Percentiles rank a stretch among this genome's conserved stretches.
These are phyloP conservation scores for Anableps anableps DNA, from an alignment of 2,797 vertebrate species.

Conservation along the genomic window DNA sequence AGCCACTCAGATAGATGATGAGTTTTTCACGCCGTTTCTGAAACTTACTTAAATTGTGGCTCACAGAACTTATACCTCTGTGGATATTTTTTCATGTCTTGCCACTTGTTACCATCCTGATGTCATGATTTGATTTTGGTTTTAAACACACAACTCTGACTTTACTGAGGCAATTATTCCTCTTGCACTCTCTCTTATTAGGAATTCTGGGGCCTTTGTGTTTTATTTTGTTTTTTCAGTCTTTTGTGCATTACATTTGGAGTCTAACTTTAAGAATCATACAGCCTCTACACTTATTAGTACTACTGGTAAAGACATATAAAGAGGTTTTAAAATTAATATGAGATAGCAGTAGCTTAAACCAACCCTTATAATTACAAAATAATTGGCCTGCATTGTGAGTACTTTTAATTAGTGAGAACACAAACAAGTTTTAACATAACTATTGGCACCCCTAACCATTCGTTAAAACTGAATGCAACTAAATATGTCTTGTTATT, in stretches of 20 bases:
- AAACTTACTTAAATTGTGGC: too few species aligned
- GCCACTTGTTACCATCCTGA: too few species aligned
- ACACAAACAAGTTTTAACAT: neutral
- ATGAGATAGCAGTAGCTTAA: neutral
- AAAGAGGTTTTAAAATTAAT: neutral
- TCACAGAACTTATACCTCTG: too few species aligned
- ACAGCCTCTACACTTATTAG: neutral
- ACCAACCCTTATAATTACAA: neutral
- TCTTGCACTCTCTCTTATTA: too few species aligned
- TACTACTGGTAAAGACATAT: neutral
- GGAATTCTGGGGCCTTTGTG: too few species aligned
- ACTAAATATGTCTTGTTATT: neutral
- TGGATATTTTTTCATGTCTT: too few species aligned
- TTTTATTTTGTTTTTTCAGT: neutral
- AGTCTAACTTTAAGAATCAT: neutral
- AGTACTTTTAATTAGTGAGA: neutral
- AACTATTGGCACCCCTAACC: too few species aligned
- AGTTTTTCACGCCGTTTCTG: too few species aligned
- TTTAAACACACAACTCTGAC: too few species aligned
- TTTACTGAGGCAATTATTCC: too few species aligned
- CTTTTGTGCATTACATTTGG: neutral
- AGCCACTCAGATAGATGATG: neutral
- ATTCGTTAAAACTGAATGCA: neutral
- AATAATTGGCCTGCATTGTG: neutral
- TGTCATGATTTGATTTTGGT: too few species aligned